Evolutionary conservation across 2,888 invertebrate genomes (phyloP).

Genomic region (Odontomyia ornata): DNA sequence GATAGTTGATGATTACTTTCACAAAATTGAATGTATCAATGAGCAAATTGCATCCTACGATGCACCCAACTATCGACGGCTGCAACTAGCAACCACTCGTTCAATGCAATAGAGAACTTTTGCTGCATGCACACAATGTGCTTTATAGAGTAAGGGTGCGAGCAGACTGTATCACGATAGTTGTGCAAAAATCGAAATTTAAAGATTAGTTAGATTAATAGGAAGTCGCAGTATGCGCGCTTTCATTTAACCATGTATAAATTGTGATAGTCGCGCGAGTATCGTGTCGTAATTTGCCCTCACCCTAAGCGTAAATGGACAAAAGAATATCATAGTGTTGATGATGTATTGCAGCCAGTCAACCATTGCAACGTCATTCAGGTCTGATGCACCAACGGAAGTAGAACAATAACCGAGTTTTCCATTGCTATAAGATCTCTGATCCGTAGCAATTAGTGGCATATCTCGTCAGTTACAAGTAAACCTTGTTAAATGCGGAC

Average conservation of each 20-base stretch:
- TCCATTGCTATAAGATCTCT: conserved; percentile 25
- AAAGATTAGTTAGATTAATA: no score
- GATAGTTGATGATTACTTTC: conserved; percentile 28
- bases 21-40: conserved; percentile 37
- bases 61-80: conserved; percentile 11
- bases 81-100: no score
- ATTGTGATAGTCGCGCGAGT: no score
- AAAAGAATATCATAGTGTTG: no score
- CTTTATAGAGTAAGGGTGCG: no score
- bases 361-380: conserved; percentile 4
- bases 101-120: not conserved
- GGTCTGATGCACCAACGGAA: conserved; percentile 31
- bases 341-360: not conserved
- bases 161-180: no score
- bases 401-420: conserved; percentile 33
- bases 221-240: no score
- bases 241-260: no score
- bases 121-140: not conserved
- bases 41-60: conserved; percentile 22
- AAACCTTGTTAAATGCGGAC: no score
- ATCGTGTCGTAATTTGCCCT: not conserved
- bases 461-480: no score
- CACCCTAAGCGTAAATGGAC: no score
- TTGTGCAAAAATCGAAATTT: no score
- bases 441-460: conserved; percentile 32